Conservation (phyloP, 1,140 invertebrate species). For the Steinernema khuongi region DNA sequence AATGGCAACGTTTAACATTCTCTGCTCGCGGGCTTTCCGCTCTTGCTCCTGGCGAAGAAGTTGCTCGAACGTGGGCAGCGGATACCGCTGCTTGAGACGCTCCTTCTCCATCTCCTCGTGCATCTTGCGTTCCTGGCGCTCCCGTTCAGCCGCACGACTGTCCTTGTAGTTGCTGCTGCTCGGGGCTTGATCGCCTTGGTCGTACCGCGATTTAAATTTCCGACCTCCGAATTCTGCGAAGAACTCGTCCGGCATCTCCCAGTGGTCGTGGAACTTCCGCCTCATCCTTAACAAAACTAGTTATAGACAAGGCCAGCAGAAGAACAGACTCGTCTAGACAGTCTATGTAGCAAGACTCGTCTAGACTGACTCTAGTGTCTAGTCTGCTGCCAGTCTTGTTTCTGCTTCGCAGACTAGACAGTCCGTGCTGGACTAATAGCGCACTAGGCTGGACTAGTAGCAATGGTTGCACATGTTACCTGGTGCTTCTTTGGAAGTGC, state of each 20-base stretch:
- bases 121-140: conserved; percentile 28
- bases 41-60: conserved; percentile 26
- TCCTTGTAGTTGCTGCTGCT: conserved; percentile 28
- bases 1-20: background rate
- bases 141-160: conserved; percentile 26
- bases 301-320: background rate
- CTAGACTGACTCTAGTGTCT: no score
- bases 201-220: background rate
- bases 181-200: conserved; percentile 9
- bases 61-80: conserved; percentile 38
- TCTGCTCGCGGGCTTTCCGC: conserved; percentile 27
- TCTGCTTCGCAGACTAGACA: no score
- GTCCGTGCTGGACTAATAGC: no score
- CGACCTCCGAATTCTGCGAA: conserved; percentile 33
- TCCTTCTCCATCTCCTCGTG: conserved; percentile 25
- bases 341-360: no score
- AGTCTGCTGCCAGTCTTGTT: no score
- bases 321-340: no score
- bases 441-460: no score
- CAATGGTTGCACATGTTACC: conserved; percentile 20
- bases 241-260: conserved; percentile 37
- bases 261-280: conserved; percentile 28
- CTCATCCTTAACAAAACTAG: background rate
- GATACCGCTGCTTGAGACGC: conserved; percentile 22
- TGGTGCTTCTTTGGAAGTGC: conserved; percentile 32